Evolutionary conservation across 2,113 vertebrate species (phyloP).

Genomic region (Hydrolagus affinis): DNA sequence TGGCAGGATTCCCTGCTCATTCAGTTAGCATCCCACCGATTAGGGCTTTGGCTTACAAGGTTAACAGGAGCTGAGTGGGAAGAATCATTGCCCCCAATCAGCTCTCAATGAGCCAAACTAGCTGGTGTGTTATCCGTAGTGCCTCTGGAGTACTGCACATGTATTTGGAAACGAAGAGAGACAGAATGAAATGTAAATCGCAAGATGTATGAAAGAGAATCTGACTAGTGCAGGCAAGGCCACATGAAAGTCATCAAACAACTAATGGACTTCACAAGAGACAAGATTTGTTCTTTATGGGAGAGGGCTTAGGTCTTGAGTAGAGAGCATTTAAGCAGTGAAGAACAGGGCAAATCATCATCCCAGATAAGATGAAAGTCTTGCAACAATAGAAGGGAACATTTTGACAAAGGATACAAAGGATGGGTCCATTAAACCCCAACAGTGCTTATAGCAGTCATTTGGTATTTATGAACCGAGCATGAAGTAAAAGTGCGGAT

Average conservation of each 20-base stretch:
- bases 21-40: no score
- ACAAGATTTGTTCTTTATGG: background rate
- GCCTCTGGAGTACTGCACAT: no score
- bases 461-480: background rate
- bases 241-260: background rate
- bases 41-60: no score
- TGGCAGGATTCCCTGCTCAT: no score
- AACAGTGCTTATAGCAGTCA: background rate
- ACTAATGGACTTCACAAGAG: background rate
- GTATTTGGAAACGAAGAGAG: background rate
- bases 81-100: no score
- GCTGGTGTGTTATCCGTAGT: no score
- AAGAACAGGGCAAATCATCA: background rate
- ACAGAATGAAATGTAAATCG: background rate
- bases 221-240: background rate
- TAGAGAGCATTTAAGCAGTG: background rate
- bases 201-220: background rate
- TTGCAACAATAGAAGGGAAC: background rate
- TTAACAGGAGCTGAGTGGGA: no score
- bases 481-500: background rate
- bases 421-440: background rate
- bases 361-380: background rate
- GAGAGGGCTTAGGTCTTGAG: no score
- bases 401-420: background rate
- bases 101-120: no score